phyloP scores from a whole-genome alignment of 1,140 invertebrate species.

The Nephotettix cincticeps region DNA sequence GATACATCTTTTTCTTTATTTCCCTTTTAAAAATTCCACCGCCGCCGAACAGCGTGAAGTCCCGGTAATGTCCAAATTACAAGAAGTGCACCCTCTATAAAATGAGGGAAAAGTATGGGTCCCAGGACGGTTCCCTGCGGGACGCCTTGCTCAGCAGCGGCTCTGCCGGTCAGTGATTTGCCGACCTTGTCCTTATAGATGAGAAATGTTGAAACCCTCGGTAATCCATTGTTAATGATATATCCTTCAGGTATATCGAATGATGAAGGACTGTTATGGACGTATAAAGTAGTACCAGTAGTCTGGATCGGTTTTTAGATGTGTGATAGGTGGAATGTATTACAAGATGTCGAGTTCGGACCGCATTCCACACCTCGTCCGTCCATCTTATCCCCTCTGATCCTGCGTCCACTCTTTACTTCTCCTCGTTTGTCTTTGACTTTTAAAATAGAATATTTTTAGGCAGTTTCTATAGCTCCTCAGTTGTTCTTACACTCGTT shows the following conservation, averaged over 20 bases:
- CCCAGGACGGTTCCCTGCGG: neutral
- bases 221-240: too few species aligned
- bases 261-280: too few species aligned
- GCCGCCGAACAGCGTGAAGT: neutral
- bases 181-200: too few species aligned
- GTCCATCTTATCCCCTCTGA: neutral
- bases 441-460: too few species aligned
- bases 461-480: too few species aligned
- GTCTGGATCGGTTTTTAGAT: slow-evolving; percentile 3
- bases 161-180: too few species aligned
- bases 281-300: neutral
- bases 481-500: too few species aligned
- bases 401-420: neutral
- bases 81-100: neutral
- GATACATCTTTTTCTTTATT: neutral
- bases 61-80: neutral
- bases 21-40: neutral
- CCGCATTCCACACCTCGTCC: neutral
- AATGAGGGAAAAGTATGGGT: slow-evolving; percentile 1
- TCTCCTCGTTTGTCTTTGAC: too few species aligned
- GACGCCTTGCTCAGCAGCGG: too few species aligned
- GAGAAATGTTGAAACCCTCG: too few species aligned
- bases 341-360: neutral
- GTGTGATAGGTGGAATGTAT: neutral
- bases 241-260: too few species aligned